phyloP scores from a whole-genome alignment of 2,888 invertebrate genomes.

The Clusia tigrina region DNA sequence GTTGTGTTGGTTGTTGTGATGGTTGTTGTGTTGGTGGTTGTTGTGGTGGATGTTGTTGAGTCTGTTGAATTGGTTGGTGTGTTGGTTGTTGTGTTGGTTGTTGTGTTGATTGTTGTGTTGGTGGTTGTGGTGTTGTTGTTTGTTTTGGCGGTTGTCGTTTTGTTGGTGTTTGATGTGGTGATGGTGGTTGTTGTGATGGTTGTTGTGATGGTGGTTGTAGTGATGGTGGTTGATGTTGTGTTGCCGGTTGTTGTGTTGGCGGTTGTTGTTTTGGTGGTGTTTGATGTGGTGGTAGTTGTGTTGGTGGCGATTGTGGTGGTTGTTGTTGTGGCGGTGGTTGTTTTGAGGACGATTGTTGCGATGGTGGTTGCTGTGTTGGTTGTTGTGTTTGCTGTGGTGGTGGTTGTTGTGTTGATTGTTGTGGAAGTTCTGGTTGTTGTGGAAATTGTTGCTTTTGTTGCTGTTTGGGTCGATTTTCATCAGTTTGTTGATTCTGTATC shows the following conservation, averaged over 20 bases:
- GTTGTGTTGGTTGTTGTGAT: slow-evolving; percentile 16
- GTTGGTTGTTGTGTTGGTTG: background rate
- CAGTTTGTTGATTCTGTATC: no score
- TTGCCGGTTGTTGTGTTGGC: slow-evolving; percentile 7
- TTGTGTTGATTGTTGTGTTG: background rate
- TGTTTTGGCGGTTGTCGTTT: no score
- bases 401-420: background rate
- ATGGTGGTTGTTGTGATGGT: slow-evolving; percentile 24
- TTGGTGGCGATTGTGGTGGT: background rate
- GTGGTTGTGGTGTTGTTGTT: background rate
- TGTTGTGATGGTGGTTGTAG: slow-evolving; percentile 25
- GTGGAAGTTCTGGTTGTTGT: background rate
- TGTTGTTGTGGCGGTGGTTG: slow-evolving; percentile 10
- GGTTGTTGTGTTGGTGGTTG: slow-evolving; percentile 5
- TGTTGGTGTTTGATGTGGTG: no score
- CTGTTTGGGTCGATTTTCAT: no score
- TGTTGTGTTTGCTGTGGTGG: background rate
- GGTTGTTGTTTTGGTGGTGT: background rate
- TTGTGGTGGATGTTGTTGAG: slow-evolving; percentile 18
- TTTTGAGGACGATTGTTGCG: slow-evolving; percentile 5
- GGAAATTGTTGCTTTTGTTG: no score
- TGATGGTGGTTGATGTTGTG: slow-evolving; percentile 24
- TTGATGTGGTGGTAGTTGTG: background rate
- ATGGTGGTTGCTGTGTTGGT: slow-evolving; percentile 18
- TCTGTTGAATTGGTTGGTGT: no score